Evolutionary conservation across 2,797 vertebrate genomes (phyloP), one percentile per base, ranked within the genome.

Genomic region (Pantherophis vulpinus): DNA sequence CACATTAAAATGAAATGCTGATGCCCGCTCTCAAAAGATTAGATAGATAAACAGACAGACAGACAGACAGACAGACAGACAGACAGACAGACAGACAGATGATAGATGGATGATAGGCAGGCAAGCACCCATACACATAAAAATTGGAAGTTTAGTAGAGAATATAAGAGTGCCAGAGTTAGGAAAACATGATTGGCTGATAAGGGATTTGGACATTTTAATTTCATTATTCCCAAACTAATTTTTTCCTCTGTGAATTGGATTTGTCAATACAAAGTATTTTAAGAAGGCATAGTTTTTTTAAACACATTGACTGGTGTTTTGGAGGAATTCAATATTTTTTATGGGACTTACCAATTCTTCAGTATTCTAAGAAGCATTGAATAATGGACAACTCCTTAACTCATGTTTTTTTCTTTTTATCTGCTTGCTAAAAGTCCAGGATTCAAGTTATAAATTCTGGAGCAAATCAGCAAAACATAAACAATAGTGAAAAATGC

Each of bases 371-470:
- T 66, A 37, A 90, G 32, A 55, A 86, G 4, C 5, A n/a, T 37
- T 32, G 25, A 66, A 55, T 29, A 23, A 54, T 59, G 37, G 12
- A 18, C 13, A 59, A 54, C 29, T 74, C 20, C 12, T 86, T 27
- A 74, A 79, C 27, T 79, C 18, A 12, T 87, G 87, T 4, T 66
- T 63, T 94, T 95, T 95, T 70, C 6, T 94, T 95, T 95, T 92
- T 23, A 89, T 2, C n/a, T 90, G 63, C 1, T 90, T 6, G 89
- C 92, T 94, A 87, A 94, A 95, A 63, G 3, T 16, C 91, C 92
- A 60, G 47, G 32, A 10, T 59, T 23, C 5, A 89, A 56, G 63
- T 59, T 56, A 63, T 91, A 86, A 87, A 94, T 23, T 9, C 3
- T 61, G 61, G 14, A 91, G 56, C 93, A 92, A 88, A 4, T 56